These are phyloP conservation scores for Meiosimyza platycephala DNA, from an alignment of 2,888 invertebrate genomes.

Conservation along the genomic window DNA sequence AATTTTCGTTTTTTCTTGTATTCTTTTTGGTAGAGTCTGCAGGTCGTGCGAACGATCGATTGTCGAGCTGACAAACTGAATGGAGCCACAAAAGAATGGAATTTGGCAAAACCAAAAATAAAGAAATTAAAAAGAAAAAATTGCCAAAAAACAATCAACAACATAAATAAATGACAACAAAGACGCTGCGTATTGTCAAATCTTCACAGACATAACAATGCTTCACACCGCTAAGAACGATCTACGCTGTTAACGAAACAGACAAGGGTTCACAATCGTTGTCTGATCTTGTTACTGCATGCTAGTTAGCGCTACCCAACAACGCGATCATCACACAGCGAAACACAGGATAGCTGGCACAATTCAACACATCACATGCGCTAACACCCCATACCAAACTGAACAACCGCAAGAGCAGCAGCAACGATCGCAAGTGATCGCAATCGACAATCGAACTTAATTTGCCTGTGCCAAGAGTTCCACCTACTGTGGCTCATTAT, in stretches of 20 bases:
- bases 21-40: too few relatives aligned
- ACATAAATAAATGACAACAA: slow-evolving; percentile 31
- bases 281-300: slow-evolving; percentile 34
- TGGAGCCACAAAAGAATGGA: slow-evolving; percentile 6
- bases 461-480: slow-evolving; percentile 38
- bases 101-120: not conserved
- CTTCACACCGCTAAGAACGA: not conserved
- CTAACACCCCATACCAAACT: slow-evolving; percentile 3
- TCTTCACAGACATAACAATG: slow-evolving; percentile 28
- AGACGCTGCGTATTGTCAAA: slow-evolving; percentile 29
- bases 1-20: slow-evolving; percentile 1
- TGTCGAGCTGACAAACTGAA: not conserved
- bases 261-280: slow-evolving; percentile 34
- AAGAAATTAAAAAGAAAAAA: not conserved
- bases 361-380: slow-evolving; percentile 19
- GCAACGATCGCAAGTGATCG: slow-evolving; percentile 20
- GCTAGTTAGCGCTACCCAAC: slow-evolving; percentile 31
- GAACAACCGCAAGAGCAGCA: not conserved
- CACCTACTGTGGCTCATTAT: slow-evolving; percentile 40
- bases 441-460: slow-evolving; percentile 35
- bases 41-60: not conserved
- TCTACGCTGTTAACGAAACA: not conserved
- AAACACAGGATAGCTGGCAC: not conserved
- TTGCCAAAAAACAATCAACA: slow-evolving; percentile 16
- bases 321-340: not conserved